Percentiles rank a stretch among this genome's conserved stretches.
These are phyloP conservation scores for Dinomys branickii DNA, from an alignment of 2,113 vertebrate genomes.

Conservation along the genomic window DNA sequence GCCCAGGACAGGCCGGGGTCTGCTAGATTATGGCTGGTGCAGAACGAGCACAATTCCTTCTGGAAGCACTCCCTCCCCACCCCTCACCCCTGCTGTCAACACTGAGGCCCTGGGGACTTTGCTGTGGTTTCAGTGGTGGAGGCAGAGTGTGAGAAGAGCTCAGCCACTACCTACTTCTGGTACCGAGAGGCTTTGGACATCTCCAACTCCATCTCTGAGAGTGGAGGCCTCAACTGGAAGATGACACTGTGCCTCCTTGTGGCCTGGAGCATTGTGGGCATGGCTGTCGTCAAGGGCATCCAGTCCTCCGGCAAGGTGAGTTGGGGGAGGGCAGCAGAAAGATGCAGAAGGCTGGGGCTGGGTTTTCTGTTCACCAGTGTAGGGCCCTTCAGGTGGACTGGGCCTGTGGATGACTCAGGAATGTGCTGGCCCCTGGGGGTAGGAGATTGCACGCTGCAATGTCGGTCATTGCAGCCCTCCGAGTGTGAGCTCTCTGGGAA, in stretches of 20 bases:
- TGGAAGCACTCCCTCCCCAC: background rate
- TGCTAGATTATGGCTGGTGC: background rate
- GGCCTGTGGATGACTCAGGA: background rate
- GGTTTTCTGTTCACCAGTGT: fast-evolving
- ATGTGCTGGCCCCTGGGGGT: background rate
- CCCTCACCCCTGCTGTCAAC: fast-evolving
- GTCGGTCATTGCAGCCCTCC: fast-evolving
- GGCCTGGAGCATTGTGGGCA: conserved; percentile 96
- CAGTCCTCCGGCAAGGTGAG: conserved; percentile 98
- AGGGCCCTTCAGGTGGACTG: background rate
- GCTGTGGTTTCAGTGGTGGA: conserved; percentile 89
- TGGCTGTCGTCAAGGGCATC: conserved; percentile 98
- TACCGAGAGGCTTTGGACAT: conserved; percentile 97
- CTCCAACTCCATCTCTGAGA: conserved; percentile 95
- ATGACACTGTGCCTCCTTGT: conserved; percentile 95
- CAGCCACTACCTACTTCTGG: conserved; percentile 99
- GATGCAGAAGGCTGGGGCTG: background rate
- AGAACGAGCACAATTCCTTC: background rate
- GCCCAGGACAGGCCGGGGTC: background rate
- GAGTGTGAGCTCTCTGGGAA: background rate
- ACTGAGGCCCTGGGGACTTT: background rate
- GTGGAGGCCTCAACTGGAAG: conserved; percentile 97
- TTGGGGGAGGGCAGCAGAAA: background rate
- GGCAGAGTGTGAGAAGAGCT: conserved; percentile 97
- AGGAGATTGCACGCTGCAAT: fast-evolving